Conservation (phyloP, 2,113 vertebrate genomes). For the Bettongia penicillata region DNA sequence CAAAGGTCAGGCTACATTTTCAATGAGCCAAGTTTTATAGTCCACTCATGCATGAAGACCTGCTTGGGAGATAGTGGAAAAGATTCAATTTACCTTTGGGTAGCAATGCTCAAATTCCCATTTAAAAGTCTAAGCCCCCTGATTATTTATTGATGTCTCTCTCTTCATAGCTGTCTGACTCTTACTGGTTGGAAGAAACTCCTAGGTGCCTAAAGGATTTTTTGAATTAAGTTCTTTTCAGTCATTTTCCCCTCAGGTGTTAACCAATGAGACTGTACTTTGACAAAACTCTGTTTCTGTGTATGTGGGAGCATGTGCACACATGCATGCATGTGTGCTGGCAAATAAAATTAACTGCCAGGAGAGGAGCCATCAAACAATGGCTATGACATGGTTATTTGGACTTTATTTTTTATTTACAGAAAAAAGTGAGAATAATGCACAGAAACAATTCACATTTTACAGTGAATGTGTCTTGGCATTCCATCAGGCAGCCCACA, state of each 20-base stretch:
- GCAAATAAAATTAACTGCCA: constrained; percentile 75
- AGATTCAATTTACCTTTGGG: constrained; percentile 92
- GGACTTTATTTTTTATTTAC: constrained; percentile 77
- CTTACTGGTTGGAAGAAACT: constrained; percentile 84
- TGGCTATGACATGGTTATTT: constrained; percentile 50
- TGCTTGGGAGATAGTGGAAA: constrained; percentile 78
- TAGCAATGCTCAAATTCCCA: constrained; percentile 92
- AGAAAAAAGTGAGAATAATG: constrained; percentile 36
- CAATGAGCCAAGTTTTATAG: constrained; percentile 78
- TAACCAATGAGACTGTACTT: constrained; percentile 68
- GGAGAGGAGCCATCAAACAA: constrained; percentile 66
- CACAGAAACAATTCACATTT: constrained; percentile 55
- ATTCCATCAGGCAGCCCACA: constrained; percentile 23
- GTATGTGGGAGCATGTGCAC: not conserved
- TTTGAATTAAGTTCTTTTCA: constrained; percentile 91
- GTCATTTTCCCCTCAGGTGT: constrained; percentile 83
- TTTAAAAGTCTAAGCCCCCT: constrained; percentile 95
- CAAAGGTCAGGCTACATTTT: constrained; percentile 80
- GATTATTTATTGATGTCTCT: constrained; percentile 99
- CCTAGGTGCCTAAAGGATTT: constrained; percentile 90
- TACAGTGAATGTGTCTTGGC: constrained; percentile 36
- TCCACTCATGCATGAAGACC: constrained; percentile 74
- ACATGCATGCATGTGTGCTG: constrained; percentile 45
- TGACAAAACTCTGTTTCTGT: constrained; percentile 63
- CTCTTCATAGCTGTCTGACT: constrained; percentile 89